A percentile compares a stretch with the other conserved stretches of the same genome.
Evolutionary conservation across 1,140 invertebrate species (phyloP).

Genomic region (Bombyx mandarina): DNA sequence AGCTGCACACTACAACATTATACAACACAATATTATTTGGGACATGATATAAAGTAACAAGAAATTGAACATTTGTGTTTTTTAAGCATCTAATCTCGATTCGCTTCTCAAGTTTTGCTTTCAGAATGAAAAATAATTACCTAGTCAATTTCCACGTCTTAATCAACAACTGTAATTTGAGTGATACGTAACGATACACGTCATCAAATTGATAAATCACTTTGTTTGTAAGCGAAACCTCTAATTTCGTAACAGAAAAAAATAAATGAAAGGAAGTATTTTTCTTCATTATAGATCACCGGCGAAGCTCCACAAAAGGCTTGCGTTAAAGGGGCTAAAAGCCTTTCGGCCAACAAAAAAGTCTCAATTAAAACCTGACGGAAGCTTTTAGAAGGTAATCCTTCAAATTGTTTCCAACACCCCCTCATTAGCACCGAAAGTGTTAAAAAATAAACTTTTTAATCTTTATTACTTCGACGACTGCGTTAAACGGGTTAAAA

Average conservation of each 20-base stretch:
- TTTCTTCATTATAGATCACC: constrained; percentile 65
- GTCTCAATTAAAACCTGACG: constrained; percentile 69
- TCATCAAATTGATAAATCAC: constrained; percentile 1
- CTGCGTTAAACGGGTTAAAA: constrained; percentile 66
- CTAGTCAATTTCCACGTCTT: no score
- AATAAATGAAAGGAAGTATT: constrained; percentile 32
- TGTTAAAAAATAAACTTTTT: constrained; percentile 71
- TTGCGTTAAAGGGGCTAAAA: constrained; percentile 61
- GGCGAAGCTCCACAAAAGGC: constrained; percentile 43
- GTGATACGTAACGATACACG: no score
- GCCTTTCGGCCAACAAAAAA: constrained; percentile 62
- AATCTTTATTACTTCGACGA: constrained; percentile 67
- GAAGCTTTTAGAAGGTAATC: constrained; percentile 71
- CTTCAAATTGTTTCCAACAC: constrained; percentile 70
- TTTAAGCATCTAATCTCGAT: no score
- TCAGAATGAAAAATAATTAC: no score
- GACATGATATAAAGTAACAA: no score
- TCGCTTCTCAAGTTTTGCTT: no score
- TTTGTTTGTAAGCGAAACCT: not conserved
- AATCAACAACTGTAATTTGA: no score
- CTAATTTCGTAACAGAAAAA: constrained; percentile 17
- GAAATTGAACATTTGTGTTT: no score
- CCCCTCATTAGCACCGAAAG: constrained; percentile 68
- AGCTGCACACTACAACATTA: no score
- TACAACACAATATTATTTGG: no score